A percentile compares a stretch with the other conserved stretches of the same genome.
Evolutionary conservation across 1,140 invertebrate species (phyloP).

Genomic region (Zaprionus davidi): DNA sequence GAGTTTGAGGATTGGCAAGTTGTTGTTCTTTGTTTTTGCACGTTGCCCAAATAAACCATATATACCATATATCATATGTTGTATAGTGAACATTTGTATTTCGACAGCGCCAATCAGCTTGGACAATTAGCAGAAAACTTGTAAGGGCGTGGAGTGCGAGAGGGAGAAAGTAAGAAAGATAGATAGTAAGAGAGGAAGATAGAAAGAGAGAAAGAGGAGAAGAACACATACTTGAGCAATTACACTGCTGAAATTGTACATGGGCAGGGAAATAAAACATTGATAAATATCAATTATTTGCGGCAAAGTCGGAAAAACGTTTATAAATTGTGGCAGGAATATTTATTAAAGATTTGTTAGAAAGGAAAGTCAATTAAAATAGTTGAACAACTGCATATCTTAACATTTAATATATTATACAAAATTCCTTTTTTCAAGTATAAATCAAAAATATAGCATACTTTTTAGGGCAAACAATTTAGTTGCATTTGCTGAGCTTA

Average conservation of each 20-base stretch:
- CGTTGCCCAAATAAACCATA: not conserved
- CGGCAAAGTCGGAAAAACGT: not conserved
- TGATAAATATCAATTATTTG: not conserved
- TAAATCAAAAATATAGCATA: not conserved
- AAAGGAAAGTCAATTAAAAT: not conserved
- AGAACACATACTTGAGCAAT: not conserved
- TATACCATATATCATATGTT: not conserved
- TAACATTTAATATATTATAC: not conserved
- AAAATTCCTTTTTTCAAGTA: not conserved
- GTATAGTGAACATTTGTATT: not conserved
- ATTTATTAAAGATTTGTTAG: not conserved
- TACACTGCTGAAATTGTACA: not conserved
- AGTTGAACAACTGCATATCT: not conserved
- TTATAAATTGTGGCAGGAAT: not conserved
- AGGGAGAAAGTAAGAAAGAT: not conserved
- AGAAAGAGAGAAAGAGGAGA: too few relatives aligned
- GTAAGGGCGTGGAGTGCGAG: not conserved
- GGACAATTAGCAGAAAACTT: slow-evolving; percentile 4
- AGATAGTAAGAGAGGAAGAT: not conserved
- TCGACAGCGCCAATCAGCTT: slow-evolving; percentile 6
- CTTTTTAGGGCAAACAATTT: not conserved
- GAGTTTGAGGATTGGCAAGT: slow-evolving; percentile 21
- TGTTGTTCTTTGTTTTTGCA: slow-evolving; percentile 11
- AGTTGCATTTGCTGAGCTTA: not conserved
- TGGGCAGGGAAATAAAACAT: not conserved